These are phyloP conservation scores for Pipa parva DNA, from an alignment of 2,113 vertebrate species.

Conservation along the genomic window DNA sequence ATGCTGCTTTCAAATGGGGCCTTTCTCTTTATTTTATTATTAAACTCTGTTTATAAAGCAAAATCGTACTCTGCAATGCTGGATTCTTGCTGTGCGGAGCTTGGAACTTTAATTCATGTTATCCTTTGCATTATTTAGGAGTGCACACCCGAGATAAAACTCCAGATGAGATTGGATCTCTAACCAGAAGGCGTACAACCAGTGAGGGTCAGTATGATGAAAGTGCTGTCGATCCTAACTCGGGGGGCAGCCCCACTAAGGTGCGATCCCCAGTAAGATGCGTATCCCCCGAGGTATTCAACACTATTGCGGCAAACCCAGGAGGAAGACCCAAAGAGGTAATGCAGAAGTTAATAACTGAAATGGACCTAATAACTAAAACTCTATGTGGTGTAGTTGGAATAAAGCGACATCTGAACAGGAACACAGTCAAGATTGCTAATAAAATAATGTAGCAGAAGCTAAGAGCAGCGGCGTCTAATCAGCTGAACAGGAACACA, in stretches of 20 bases:
- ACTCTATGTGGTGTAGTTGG: no score
- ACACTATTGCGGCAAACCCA: conserved; percentile 88
- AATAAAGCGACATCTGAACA: no score
- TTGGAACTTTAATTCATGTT: not conserved
- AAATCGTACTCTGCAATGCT: not conserved
- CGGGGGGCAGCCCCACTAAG: conserved; percentile 63
- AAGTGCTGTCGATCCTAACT: conserved; percentile 56
- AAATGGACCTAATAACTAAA: no score
- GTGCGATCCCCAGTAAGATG: conserved; percentile 82
- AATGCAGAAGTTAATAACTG: no score
- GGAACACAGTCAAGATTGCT: no score
- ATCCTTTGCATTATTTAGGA: conserved; percentile 57
- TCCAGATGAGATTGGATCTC: conserved; percentile 58
- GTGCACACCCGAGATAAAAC: conserved; percentile 70
- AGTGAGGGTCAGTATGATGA: conserved; percentile 80
- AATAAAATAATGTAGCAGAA: no score
- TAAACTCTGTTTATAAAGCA: fast-evolving
- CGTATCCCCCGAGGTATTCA: conserved; percentile 89
- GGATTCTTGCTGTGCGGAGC: no score
- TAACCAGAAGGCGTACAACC: conserved; percentile 62
- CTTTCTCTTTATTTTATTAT: not conserved
- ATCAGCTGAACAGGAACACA: no score
- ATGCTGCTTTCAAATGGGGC: no score
- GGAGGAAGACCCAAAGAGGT: conserved; percentile 98
- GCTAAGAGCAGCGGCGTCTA: no score